Evolutionary conservation across 2,797 vertebrate genomes (phyloP).

Genomic region (Falco cherrug): DNA sequence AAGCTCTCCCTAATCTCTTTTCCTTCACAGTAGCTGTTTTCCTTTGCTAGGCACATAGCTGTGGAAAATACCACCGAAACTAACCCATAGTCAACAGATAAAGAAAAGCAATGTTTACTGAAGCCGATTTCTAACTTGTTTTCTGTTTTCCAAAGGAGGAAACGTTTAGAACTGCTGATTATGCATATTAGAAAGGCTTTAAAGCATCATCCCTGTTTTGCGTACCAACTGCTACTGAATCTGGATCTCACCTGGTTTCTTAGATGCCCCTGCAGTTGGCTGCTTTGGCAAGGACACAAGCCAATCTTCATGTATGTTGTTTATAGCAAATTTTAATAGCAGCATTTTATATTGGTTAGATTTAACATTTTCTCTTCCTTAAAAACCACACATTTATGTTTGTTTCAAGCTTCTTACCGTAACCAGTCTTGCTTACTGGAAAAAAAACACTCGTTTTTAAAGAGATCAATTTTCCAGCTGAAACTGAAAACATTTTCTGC

Average conservation of each 20-base stretch:
- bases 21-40: neutral
- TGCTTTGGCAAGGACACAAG: neutral
- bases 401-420: slow-evolving; percentile 74
- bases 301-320: neutral
- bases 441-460: slow-evolving; percentile 70
- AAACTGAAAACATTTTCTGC: slow-evolving; percentile 79
- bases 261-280: neutral
- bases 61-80: neutral
- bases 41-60: neutral
- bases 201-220: slow-evolving; percentile 34
- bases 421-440: slow-evolving; percentile 78
- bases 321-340: slow-evolving; percentile 62
- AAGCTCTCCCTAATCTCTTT: neutral
- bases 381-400: slow-evolving; percentile 70
- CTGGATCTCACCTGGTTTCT: neutral
- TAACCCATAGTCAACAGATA: neutral
- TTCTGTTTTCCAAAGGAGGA: slow-evolving; percentile 58
- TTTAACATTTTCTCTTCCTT: slow-evolving; percentile 70
- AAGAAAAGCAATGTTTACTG: slow-evolving; percentile 4
- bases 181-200: neutral
- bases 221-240: slow-evolving; percentile 1
- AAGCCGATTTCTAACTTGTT: slow-evolving; percentile 5
- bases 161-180: slow-evolving; percentile 27
- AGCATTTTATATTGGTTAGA: slow-evolving; percentile 53
- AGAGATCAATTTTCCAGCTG: slow-evolving; percentile 79